Percentiles rank a stretch among this genome's conserved stretches.
phyloP scores from a whole-genome alignment of 2,113 vertebrate species.

The Eptesicus fuscus region DNA sequence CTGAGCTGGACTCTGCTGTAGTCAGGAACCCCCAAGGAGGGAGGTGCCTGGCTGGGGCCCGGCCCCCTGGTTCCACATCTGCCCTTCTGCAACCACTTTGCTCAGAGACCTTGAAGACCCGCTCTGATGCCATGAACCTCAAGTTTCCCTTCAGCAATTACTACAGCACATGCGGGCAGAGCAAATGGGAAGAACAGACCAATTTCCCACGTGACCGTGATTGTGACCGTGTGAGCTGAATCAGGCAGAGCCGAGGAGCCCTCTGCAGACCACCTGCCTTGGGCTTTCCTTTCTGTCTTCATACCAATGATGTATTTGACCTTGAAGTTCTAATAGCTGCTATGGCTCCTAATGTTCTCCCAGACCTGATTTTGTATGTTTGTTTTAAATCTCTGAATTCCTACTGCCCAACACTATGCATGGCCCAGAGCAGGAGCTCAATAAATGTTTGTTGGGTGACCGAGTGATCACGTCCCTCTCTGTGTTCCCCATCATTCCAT shows the following conservation, averaged over 20 bases:
- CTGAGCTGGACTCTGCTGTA: neutral
- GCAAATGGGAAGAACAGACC: accelerated
- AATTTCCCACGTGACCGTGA: accelerated
- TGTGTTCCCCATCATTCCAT: no score
- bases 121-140: neutral
- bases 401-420: no score
- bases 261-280: neutral
- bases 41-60: neutral
- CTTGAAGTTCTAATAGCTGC: neutral
- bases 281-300: neutral
- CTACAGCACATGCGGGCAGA: accelerated
- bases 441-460: neutral
- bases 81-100: neutral
- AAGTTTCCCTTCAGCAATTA: neutral
- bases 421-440: neutral
- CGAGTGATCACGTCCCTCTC: neutral
- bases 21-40: neutral
- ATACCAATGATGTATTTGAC: neutral
- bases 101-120: neutral
- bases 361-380: neutral
- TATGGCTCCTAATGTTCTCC: neutral
- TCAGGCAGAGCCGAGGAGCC: neutral
- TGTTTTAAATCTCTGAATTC: neutral
- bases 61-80: neutral
- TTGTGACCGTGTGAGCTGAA: neutral